These are phyloP conservation scores for Phasianus colchicus DNA, from an alignment of 2,113 vertebrate species.

Conservation along the genomic window DNA sequence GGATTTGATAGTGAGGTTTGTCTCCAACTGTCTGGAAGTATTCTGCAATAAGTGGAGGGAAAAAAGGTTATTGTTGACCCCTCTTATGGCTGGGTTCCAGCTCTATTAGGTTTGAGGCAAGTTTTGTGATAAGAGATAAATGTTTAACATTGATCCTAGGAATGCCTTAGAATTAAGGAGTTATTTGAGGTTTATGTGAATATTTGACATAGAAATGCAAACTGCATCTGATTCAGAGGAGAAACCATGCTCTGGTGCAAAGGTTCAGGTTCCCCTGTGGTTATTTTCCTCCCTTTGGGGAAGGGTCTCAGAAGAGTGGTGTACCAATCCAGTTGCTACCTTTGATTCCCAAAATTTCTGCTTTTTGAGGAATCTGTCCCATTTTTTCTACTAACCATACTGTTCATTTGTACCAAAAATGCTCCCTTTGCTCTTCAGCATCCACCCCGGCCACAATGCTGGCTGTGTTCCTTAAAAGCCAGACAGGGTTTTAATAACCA, in stretches of 20 bases:
- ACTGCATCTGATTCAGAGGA: background rate
- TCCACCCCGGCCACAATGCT: background rate
- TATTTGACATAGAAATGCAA: background rate
- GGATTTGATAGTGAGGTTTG: background rate
- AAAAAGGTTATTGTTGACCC: background rate
- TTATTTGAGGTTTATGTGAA: background rate
- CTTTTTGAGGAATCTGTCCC: background rate
- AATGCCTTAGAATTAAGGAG: background rate
- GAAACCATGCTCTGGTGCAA: background rate
- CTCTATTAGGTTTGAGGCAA: background rate
- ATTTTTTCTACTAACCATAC: background rate
- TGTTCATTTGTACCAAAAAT: background rate
- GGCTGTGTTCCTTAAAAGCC: background rate
- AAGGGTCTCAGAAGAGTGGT: background rate
- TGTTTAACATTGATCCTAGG: background rate
- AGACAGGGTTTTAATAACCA: background rate
- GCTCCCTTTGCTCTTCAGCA: background rate
- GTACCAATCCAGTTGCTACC: background rate
- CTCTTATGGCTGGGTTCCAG: background rate
- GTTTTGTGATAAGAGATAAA: constrained; percentile 5
- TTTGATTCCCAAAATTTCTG: background rate
- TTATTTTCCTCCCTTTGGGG: background rate
- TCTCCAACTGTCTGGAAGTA: background rate
- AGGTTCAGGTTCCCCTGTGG: background rate
- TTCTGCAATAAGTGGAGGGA: background rate